These are phyloP conservation scores for Craniophora ligustri DNA, from an alignment of 2,888 invertebrate species.

Conservation along the genomic window DNA sequence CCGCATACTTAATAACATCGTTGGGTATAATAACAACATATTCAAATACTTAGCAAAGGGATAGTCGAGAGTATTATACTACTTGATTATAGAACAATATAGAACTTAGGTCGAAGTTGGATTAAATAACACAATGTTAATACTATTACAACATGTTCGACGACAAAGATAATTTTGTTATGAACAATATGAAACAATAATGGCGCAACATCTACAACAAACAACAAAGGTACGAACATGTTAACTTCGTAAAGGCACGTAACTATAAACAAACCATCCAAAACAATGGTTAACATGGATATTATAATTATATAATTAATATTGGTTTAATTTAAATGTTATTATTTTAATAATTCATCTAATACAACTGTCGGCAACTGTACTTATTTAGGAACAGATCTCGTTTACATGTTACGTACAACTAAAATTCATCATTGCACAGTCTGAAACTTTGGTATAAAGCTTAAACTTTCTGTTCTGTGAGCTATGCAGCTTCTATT, in stretches of 20 bases:
- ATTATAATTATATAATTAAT: conserved; percentile 38
- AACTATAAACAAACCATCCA: conserved; percentile 67
- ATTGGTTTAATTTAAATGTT: conserved; percentile 30
- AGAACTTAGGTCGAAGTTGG: conserved; percentile 43
- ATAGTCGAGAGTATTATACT: conserved; percentile 30
- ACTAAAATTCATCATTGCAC: conserved; percentile 3
- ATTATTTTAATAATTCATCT: conserved; percentile 14
- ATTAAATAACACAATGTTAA: conserved; percentile 25
- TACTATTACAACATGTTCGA: conserved; percentile 23
- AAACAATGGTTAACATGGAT: conserved; percentile 61
- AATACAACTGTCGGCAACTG: background rate
- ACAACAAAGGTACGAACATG: conserved; percentile 55
- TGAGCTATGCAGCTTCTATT: conserved; percentile 1
- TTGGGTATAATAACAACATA: conserved; percentile 40
- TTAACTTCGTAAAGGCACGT: conserved; percentile 70
- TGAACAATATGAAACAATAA: conserved; percentile 25
- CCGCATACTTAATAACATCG: conserved; percentile 6
- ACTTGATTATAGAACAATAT: conserved; percentile 37
- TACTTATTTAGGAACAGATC: conserved; percentile 9
- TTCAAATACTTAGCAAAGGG: conserved; percentile 30
- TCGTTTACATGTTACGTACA: conserved; percentile 36
- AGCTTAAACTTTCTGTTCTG: background rate
- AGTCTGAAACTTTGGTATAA: conserved; percentile 1
- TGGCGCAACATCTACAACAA: conserved; percentile 54
- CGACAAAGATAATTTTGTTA: conserved; percentile 5